Conservation (phyloP, 1,140 invertebrate genomes). For the Drosophila busckii region DNA sequence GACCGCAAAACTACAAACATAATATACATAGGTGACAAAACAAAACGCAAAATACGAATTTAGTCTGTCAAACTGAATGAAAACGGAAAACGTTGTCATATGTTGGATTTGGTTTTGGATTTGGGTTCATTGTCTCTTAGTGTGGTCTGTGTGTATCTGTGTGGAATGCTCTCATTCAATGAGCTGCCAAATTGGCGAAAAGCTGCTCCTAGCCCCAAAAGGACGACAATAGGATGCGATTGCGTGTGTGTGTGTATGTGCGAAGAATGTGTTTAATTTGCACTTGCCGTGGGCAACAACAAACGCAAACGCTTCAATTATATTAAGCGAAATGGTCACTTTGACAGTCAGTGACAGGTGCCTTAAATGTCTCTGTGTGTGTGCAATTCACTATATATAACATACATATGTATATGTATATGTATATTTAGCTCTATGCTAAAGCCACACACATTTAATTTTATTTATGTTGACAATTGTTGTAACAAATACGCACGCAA, state of each 20-base stretch:
- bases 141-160: constrained; percentile 1
- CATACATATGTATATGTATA: neutral
- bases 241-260: constrained; percentile 14
- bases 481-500: constrained; percentile 39
- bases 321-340: constrained; percentile 72
- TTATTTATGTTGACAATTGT: constrained; percentile 76
- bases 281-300: constrained; percentile 46
- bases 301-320: constrained; percentile 28
- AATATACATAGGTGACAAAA: no score
- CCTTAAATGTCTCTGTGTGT: constrained; percentile 6
- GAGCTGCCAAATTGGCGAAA: constrained; percentile 35
- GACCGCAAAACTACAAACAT: no score
- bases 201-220: constrained; percentile 8
- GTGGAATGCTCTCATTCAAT: constrained; percentile 37
- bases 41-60: constrained; percentile 26
- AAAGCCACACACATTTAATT: constrained; percentile 56
- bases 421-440: constrained; percentile 7
- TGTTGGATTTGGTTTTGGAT: constrained; percentile 1
- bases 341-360: constrained; percentile 64
- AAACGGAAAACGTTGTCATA: constrained; percentile 28
- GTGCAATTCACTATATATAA: no score
- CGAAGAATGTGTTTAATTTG: constrained; percentile 59
- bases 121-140: neutral
- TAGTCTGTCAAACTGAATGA: constrained; percentile 33
- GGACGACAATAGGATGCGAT: constrained; percentile 3